These are phyloP conservation scores for Drosophila virilis DNA, from an alignment of 1,140 invertebrate genomes.

Conservation along the genomic window DNA sequence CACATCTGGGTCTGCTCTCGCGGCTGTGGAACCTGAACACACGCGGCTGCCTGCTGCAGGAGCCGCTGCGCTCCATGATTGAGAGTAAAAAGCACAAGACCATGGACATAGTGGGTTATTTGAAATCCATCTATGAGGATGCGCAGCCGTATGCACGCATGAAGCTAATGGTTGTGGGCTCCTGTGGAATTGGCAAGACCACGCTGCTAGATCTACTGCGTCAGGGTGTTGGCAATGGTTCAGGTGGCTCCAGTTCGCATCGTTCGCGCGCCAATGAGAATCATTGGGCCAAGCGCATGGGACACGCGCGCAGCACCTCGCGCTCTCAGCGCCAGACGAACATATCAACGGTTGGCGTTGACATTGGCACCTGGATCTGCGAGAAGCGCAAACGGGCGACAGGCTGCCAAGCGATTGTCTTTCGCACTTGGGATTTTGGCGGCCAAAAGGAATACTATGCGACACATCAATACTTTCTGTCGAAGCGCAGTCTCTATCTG, in stretches of 20 bases:
- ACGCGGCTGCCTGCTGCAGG: constrained; percentile 93
- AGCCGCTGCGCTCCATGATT: constrained; percentile 96
- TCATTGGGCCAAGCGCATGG: constrained; percentile 98
- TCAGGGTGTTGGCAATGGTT: constrained; percentile 85
- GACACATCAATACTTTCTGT: constrained; percentile 99
- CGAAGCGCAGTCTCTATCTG: constrained; percentile 96
- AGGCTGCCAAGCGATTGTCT: constrained; percentile 94
- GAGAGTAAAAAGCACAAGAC: constrained; percentile 97
- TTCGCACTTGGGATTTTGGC: constrained; percentile 99
- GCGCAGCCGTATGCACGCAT: constrained; percentile 97
- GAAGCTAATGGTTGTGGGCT: constrained; percentile 99
- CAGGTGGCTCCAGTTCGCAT: constrained; percentile 52
- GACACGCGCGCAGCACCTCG: constrained; percentile 87
- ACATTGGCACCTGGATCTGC: constrained; percentile 97
- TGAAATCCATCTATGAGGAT: constrained; percentile 95
- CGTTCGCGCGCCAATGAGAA: constrained; percentile 75
- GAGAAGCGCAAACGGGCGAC: constrained; percentile 89
- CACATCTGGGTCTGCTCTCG: constrained; percentile 96
- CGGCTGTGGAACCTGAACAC: constrained; percentile 98
- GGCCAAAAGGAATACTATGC: constrained; percentile 98
- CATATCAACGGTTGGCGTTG: constrained; percentile 98
- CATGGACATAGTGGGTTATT: constrained; percentile 97
- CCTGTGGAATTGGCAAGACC: constrained; percentile 96
- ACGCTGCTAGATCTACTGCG: constrained; percentile 94
- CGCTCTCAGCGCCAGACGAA: constrained; percentile 84